Conservation (phyloP, 2,113 vertebrate species). For the Zosterops japonicus region DNA sequence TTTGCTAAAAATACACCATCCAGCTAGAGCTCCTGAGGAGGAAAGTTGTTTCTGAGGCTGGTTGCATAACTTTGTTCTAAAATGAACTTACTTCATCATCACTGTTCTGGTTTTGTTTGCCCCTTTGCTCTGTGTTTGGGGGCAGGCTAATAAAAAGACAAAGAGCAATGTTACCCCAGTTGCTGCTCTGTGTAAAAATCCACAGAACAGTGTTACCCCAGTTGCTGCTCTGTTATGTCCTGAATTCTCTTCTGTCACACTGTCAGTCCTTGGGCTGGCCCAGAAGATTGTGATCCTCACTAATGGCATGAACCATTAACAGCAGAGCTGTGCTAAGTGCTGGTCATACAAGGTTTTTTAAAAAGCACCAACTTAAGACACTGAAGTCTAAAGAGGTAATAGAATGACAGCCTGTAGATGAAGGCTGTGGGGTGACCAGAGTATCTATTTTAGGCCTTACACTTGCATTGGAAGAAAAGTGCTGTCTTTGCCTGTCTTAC, state of each 20-base stretch:
- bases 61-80: not conserved
- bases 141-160: not conserved
- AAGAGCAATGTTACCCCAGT: not conserved
- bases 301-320: not conserved
- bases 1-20: not conserved
- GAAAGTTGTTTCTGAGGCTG: not conserved
- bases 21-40: not conserved
- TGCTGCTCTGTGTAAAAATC: not conserved
- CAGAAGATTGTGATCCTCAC: not conserved
- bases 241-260: accelerated
- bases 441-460: not conserved
- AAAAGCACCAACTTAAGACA: not conserved
- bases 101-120: not conserved
- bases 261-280: not conserved
- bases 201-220: not conserved
- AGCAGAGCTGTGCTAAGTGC: not conserved
- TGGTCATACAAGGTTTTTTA: not conserved
- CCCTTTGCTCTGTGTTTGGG: not conserved
- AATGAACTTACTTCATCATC: not conserved
- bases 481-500: not conserved
- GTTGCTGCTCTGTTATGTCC: not conserved
- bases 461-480: not conserved
- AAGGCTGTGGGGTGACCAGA: not conserved
- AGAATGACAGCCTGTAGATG: not conserved
- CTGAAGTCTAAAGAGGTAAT: not conserved